Evolutionary conservation across 2,888 invertebrate genomes (phyloP).

Genomic region (Laspeyria flexula): DNA sequence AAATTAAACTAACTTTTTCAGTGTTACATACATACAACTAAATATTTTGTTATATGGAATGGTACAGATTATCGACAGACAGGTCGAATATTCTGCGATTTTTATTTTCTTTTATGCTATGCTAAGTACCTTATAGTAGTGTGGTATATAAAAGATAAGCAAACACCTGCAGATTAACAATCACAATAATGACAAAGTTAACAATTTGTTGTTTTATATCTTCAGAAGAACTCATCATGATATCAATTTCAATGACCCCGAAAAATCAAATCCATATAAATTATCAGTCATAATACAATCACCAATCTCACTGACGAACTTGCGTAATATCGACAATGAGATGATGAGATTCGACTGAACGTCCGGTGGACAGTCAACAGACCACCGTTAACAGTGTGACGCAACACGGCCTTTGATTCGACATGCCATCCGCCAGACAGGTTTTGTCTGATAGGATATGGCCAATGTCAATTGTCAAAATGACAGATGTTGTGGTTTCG

Average conservation of each 20-base stretch:
- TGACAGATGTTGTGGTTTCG: constrained; percentile 11
- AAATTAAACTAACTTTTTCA: too few relatives aligned
- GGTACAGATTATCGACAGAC: too few relatives aligned
- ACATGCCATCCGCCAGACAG: constrained; percentile 51
- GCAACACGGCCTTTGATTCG: constrained; percentile 60
- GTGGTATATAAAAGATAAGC: too few relatives aligned
- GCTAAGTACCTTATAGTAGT: too few relatives aligned
- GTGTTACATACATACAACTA: too few relatives aligned
- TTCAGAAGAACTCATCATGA: too few relatives aligned
- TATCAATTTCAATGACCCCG: background rate
- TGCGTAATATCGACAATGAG: constrained; percentile 65
- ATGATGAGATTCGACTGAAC: constrained; percentile 60
- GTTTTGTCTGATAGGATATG: constrained; percentile 53
- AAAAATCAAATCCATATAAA: constrained; percentile 19
- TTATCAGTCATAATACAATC: constrained; percentile 48
- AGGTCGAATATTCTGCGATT: too few relatives aligned
- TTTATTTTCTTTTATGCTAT: too few relatives aligned
- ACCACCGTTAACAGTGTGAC: constrained; percentile 38
- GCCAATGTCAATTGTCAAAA: constrained; percentile 54
- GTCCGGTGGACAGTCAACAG: constrained; percentile 54
- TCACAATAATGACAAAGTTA: too few relatives aligned
- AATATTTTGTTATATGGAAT: too few relatives aligned
- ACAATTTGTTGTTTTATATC: too few relatives aligned
- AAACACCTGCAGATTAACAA: too few relatives aligned
- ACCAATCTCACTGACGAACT: constrained; percentile 56